Conservation (phyloP, 2,113 vertebrate species). For the Laticauda laticaudata region DNA sequence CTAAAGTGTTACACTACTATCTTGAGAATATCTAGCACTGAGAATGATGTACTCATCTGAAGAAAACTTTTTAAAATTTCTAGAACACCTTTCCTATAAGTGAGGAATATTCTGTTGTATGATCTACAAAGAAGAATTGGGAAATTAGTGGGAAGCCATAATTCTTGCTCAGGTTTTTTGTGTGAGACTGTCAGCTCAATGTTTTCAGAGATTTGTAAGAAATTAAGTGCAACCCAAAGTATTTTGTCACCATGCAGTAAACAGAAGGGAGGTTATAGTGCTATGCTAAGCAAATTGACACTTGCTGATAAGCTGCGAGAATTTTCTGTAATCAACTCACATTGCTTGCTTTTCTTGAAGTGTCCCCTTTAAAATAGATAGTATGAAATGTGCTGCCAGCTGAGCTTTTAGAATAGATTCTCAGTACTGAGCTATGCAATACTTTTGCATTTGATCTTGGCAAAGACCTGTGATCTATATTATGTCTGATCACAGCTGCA, state of each 20-base stretch:
- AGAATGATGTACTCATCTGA: slow-evolving; percentile 40
- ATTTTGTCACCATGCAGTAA: not conserved
- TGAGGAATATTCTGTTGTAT: slow-evolving; percentile 17
- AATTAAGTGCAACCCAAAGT: not conserved
- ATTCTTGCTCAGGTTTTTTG: slow-evolving; percentile 17
- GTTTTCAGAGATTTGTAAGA: slow-evolving; percentile 17
- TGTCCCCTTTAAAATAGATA: not conserved
- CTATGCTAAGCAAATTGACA: not conserved
- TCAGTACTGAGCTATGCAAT: slow-evolving; percentile 2
- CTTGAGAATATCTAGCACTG: slow-evolving; percentile 1
- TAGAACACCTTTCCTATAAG: not conserved
- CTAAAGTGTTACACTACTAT: not conserved
- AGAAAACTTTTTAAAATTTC: slow-evolving; percentile 34
- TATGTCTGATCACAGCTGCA: not conserved
- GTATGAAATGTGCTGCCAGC: not conserved
- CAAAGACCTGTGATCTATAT: slow-evolving; percentile 1
- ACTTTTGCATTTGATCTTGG: slow-evolving; percentile 6
- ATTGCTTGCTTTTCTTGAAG: not conserved
- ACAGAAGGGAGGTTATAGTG: not conserved
- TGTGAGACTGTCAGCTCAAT: slow-evolving; percentile 1
- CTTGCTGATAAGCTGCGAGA: not conserved
- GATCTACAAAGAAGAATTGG: not conserved
- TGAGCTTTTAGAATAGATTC: not conserved
- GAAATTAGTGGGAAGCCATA: slow-evolving; percentile 3
- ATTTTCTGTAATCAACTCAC: not conserved